A percentile compares a stretch with the other conserved stretches of the same genome.
Evolutionary conservation across 2,888 invertebrate species (phyloP).

Genomic region (Pollenia amentaria): DNA sequence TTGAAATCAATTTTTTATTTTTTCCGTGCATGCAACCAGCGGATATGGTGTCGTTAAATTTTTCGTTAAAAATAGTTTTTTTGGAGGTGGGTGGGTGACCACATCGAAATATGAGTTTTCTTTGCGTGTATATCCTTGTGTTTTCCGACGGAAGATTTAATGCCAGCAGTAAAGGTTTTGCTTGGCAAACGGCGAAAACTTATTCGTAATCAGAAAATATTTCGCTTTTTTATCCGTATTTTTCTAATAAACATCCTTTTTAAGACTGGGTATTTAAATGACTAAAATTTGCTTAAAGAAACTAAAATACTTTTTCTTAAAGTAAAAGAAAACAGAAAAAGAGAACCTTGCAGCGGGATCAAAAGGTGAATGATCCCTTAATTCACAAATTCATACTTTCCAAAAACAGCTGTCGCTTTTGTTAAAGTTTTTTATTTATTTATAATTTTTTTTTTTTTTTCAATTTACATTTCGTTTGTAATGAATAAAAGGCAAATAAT

Average conservation of each 20-base stretch:
- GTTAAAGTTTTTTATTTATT: not conserved
- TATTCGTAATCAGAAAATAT: too few relatives aligned
- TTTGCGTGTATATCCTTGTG: too few relatives aligned
- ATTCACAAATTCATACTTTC: constrained; percentile 57
- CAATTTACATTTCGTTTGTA: not conserved
- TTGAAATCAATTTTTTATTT: too few relatives aligned
- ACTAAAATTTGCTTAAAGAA: constrained; percentile 26
- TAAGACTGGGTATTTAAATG: not conserved
- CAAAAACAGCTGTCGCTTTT: constrained; percentile 56
- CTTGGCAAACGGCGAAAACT: too few relatives aligned
- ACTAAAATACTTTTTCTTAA: not conserved
- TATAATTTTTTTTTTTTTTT: not conserved
- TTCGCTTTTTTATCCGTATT: not conserved
- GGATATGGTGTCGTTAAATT: too few relatives aligned
- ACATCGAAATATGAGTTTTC: too few relatives aligned
- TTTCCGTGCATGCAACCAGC: too few relatives aligned
- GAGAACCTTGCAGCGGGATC: constrained; percentile 20
- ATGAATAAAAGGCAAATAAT: constrained; percentile 63
- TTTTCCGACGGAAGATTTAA: too few relatives aligned
- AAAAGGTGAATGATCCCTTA: constrained; percentile 68
- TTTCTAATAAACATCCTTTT: not conserved
- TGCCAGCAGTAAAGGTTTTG: too few relatives aligned
- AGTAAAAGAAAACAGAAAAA: not conserved
- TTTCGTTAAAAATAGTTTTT: too few relatives aligned
- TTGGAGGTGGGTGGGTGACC: too few relatives aligned